Percentiles rank a stretch among this genome's conserved stretches.
phyloP scores from a whole-genome alignment of 2,113 vertebrate genomes.

The Cynocephalus volans region DNA sequence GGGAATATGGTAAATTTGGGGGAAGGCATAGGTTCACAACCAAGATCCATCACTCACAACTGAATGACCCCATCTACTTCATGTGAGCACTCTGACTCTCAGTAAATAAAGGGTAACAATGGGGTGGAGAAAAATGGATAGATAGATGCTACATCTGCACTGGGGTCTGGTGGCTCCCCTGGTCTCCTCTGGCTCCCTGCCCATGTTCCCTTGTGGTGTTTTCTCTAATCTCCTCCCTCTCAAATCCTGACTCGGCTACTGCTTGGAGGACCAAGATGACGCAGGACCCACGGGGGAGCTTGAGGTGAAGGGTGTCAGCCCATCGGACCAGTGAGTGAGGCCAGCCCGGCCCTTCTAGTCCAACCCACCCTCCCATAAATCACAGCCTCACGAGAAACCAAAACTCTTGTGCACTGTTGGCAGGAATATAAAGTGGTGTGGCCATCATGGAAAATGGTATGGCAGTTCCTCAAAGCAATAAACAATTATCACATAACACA shows the following conservation, averaged over 20 bases:
- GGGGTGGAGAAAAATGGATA: not conserved
- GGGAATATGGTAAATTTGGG: not conserved
- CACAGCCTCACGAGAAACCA: not conserved
- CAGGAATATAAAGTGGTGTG: not conserved
- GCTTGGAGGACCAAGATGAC: not conserved
- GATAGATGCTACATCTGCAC: not conserved
- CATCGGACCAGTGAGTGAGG: not conserved
- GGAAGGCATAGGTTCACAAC: not conserved
- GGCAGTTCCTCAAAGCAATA: not conserved
- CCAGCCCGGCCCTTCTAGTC: too few relatives aligned
- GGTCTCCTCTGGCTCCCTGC: not conserved
- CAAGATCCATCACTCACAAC: not conserved
- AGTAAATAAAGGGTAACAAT: not conserved
- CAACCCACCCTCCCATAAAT: too few relatives aligned
- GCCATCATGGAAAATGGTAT: not conserved
- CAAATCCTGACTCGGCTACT: not conserved
- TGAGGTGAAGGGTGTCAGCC: accelerated
- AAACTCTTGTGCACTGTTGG: not conserved
- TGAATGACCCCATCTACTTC: not conserved
- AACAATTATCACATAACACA: not conserved
- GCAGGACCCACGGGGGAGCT: accelerated
- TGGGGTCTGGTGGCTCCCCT: not conserved
- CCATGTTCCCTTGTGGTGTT: not conserved
- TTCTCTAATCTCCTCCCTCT: not conserved
- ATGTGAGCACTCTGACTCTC: not conserved